Evolutionary conservation across 2,113 vertebrate species (phyloP).

Genomic region (Cyprichromis sp.): DNA sequence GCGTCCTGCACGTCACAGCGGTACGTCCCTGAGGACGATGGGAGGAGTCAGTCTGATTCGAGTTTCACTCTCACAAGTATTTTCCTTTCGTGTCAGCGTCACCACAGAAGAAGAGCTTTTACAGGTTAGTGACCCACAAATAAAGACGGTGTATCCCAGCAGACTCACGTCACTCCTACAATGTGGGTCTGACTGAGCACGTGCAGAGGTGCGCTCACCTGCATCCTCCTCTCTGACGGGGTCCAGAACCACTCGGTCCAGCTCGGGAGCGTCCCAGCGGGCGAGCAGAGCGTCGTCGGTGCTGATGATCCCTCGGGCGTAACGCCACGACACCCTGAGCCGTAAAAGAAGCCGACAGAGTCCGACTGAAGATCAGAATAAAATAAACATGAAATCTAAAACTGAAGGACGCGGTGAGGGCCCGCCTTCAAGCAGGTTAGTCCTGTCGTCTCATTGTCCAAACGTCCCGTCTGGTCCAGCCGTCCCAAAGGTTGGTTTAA

Average conservation of each 20-base stretch:
- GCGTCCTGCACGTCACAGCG: conserved; percentile 76
- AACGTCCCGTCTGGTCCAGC: not conserved
- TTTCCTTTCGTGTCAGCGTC: not conserved
- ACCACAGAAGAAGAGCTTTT: not conserved
- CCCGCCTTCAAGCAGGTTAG: not conserved
- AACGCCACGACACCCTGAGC: conserved; percentile 71
- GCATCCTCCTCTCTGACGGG: conserved; percentile 67
- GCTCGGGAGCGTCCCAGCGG: conserved; percentile 19
- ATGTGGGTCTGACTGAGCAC: not conserved
- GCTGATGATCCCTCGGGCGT: conserved; percentile 78
- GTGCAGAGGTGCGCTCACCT: conserved; percentile 68
- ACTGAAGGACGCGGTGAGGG: not conserved
- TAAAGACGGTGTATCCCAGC: not conserved
- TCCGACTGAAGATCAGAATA: not conserved
- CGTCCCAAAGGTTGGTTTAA: not conserved
- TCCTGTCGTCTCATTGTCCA: not conserved
- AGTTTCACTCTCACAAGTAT: not conserved
- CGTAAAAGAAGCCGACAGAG: not conserved
- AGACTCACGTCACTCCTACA: not conserved
- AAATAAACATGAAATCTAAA: not conserved
- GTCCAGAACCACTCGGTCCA: conserved; percentile 57
- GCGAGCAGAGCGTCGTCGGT: conserved; percentile 70
- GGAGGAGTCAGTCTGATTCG: too few species aligned
- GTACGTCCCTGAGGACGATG: conserved; percentile 76
- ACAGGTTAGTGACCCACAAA: not conserved